Conservation (phyloP, 2,113 vertebrate species). For the Chrysemys picta region DNA sequence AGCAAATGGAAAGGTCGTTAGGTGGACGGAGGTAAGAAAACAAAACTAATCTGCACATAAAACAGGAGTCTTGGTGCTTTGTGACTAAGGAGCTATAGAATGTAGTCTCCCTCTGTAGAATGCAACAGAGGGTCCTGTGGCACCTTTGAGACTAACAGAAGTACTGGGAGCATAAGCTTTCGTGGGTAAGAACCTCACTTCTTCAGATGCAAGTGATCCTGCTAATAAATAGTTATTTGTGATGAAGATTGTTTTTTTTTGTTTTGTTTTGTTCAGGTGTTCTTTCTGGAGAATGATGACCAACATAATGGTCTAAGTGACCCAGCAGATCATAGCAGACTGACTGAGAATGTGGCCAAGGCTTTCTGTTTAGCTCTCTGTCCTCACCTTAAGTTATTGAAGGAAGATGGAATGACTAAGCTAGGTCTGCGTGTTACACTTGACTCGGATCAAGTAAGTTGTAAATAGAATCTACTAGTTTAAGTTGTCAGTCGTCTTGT, state of each 20-base stretch:
- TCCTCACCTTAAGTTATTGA: conserved; percentile 94
- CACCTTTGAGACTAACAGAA: too few relatives aligned
- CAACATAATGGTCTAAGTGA: conserved; percentile 90
- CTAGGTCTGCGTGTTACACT: conserved; percentile 94
- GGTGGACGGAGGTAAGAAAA: conserved; percentile 94
- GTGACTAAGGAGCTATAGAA: background rate
- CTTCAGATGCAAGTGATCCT: too few relatives aligned
- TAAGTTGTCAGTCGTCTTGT: background rate
- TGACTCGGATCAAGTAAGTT: conserved; percentile 93
- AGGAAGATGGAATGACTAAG: conserved; percentile 98
- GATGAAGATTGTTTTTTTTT: too few relatives aligned
- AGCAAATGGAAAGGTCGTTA: conserved; percentile 97
- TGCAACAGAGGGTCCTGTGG: too few relatives aligned
- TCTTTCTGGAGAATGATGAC: conserved; percentile 95
- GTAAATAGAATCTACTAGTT: background rate
- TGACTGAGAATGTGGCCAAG: conserved; percentile 95
- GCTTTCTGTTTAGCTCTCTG: conserved; percentile 95
- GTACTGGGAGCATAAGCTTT: too few relatives aligned
- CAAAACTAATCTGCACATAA: fast-evolving
- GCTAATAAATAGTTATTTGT: too few relatives aligned
- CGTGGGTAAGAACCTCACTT: too few relatives aligned
- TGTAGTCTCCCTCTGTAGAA: background rate
- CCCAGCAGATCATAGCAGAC: conserved; percentile 95
- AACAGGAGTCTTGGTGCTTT: background rate
- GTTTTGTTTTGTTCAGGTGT: conserved; percentile 84